A percentile compares a stretch with the other conserved stretches of the same genome.
These are phyloP conservation scores for Nephrotoma appendiculata DNA, from an alignment of 2,888 invertebrate species.

Conservation along the genomic window DNA sequence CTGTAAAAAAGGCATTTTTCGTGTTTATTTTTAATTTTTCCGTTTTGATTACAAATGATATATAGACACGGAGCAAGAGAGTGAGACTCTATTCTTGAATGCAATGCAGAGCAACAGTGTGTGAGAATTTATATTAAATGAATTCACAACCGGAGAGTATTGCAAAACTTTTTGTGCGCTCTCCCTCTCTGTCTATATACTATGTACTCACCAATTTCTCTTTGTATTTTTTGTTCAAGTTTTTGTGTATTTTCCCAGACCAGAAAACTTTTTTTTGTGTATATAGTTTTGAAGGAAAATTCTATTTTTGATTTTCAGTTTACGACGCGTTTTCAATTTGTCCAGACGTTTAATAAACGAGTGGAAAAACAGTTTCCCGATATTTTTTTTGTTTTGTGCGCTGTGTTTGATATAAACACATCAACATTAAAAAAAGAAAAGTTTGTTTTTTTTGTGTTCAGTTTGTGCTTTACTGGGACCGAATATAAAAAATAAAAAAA, in stretches of 20 bases:
- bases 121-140: background rate
- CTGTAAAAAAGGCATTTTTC: background rate
- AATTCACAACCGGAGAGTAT: background rate
- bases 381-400: background rate
- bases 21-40: background rate
- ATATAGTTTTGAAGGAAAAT: background rate
- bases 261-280: background rate
- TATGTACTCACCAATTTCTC: background rate
- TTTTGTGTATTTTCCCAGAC: background rate
- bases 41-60: background rate
- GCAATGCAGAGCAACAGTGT: background rate
- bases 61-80: background rate
- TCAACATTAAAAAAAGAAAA: no score
- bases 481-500: background rate
- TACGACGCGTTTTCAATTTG: background rate
- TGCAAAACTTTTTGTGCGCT: background rate
- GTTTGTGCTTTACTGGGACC: background rate
- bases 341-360: background rate
- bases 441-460: background rate
- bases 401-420: background rate
- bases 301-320: background rate
- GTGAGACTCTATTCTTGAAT: background rate
- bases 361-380: background rate
- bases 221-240: background rate
- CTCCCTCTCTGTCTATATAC: background rate